Evolutionary conservation across 2,888 invertebrate genomes (phyloP).

Genomic region (Bembecia ichneumoniformis): DNA sequence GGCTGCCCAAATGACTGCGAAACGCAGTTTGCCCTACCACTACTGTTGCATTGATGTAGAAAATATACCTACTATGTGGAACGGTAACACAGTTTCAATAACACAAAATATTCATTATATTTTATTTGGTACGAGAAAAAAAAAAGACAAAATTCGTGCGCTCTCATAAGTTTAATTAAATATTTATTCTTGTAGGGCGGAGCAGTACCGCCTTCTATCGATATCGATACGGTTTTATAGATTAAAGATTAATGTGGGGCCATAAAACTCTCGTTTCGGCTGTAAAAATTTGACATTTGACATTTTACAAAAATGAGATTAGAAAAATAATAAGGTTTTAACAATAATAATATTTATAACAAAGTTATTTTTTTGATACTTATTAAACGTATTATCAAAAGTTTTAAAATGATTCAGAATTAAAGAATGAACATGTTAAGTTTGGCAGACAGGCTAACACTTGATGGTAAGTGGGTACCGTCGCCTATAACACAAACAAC

Average conservation of each 20-base stretch:
- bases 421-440: too few relatives aligned
- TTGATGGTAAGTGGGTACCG: too few relatives aligned
- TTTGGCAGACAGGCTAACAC: too few relatives aligned
- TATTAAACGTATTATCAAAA: neutral
- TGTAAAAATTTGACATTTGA: too few relatives aligned
- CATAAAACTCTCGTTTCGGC: conserved; percentile 7
- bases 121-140: neutral
- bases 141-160: conserved; percentile 24
- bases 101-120: too few relatives aligned
- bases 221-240: conserved; percentile 68
- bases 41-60: neutral
- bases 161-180: conserved; percentile 67
- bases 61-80: neutral
- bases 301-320: too few relatives aligned
- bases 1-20: too few relatives aligned
- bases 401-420: neutral
- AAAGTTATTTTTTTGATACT: neutral
- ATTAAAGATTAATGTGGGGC: conserved; percentile 44
- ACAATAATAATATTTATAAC: too few relatives aligned
- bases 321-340: too few relatives aligned
- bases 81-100: neutral
- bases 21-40: too few relatives aligned
- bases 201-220: conserved; percentile 44
- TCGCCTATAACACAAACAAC: too few relatives aligned
- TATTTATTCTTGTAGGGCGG: conserved; percentile 67